These are phyloP conservation scores for Agrotis exclamationis DNA, from an alignment of 2,888 invertebrate genomes.

Conservation along the genomic window DNA sequence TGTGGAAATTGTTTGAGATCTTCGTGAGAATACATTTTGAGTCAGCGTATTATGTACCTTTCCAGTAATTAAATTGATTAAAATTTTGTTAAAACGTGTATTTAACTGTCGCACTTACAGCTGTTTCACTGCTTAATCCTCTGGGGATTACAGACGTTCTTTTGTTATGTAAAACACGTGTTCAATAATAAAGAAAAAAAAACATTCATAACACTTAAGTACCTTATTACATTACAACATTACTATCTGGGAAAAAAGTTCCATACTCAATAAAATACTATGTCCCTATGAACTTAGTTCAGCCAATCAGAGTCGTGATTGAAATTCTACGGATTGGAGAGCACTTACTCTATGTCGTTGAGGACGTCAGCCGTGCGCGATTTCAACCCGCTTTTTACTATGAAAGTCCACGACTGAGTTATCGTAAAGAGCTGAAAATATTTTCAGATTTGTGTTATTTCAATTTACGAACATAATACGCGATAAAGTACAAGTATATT, in stretches of 20 bases:
- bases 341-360: conserved; percentile 61
- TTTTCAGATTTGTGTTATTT: neutral
- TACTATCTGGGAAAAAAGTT: neutral
- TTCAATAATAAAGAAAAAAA: neutral
- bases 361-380: conserved; percentile 37
- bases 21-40: conserved; percentile 25
- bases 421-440: conserved; percentile 12
- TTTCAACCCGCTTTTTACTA: conserved; percentile 28
- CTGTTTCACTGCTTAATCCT: no score
- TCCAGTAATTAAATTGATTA: conserved; percentile 9
- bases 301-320: conserved; percentile 67
- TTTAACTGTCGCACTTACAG: neutral
- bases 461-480: neutral
- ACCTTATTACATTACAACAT: neutral
- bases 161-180: neutral
- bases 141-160: no score
- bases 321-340: conserved; percentile 65
- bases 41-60: neutral
- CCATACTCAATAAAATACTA: conserved; percentile 28
- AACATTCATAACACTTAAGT: neutral
- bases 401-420: conserved; percentile 12
- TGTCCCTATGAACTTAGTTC: conserved; percentile 46
- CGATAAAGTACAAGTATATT: neutral
- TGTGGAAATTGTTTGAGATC: conserved; percentile 19
- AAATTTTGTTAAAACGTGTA: neutral